Evolutionary conservation across 2,888 invertebrate genomes (phyloP), one percentile per base, ranked within the genome.

Genomic region (Cinara cedri): DNA sequence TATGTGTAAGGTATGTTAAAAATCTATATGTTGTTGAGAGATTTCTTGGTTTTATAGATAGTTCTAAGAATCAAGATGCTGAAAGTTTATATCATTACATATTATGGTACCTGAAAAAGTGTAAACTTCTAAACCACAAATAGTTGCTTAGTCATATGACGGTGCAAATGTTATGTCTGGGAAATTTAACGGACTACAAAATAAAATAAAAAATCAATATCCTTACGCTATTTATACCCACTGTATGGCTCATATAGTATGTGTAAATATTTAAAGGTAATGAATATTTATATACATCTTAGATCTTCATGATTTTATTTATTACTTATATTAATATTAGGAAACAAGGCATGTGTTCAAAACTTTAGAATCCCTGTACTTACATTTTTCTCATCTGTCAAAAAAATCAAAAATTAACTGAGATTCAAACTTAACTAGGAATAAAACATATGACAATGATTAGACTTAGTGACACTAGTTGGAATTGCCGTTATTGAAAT

Each of bases 231-330:
- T n/a, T n/a, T n/a, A n/a, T n/a, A n/a, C n/a, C n/a, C n/a, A n/a
- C n/a, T n/a, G n/a, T n/a, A n/a, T n/a, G n/a, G n/a, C n/a, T n/a
- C n/a, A 57, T 24, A n/a, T 57, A 24, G 24, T 24, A 57, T 57
- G 13, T 57, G 57, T 57, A 57, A 57, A 57, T 57, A 57, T 57
- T 21, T 57, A 57, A 57, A 57, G 57, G 11, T 57, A 57, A 57
- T 57, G 57, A 57, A 57, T 24, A 57, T 57, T 57, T 57, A 3
- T 57, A 57, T 24, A 57, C 57, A 57, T 57, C 24, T 57, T 57
- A 57, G 57, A 57, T 57, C 57, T 57, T 57, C 57, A 24, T 57
- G 57, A 57, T 57, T 57, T 57, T 57, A 24, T 13, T 24, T 24
- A 57, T 57, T 57, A 57, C 13, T 11, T 57, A 57, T 57, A 57